Evolutionary conservation across 1,140 invertebrate species (phyloP), one percentile per base, ranked within the genome.

Genomic region (Rhagoletis zephyria): DNA sequence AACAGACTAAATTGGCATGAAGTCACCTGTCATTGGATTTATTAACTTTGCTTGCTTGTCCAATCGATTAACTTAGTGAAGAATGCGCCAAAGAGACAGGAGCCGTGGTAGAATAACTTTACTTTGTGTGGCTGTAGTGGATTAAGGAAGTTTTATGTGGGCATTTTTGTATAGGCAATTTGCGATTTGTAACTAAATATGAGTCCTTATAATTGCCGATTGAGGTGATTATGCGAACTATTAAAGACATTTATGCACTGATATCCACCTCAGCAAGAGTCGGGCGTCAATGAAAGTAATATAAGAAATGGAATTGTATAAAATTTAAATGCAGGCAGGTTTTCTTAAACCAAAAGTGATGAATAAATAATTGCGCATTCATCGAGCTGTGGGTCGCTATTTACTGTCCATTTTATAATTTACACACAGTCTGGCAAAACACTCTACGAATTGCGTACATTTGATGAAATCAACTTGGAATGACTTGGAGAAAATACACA

Each of bases 11-110:
- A 81, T 81, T 81, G 74, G 48, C 74, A 48, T 81, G 74, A 81
- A 81, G 74, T 81, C 74, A 81, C 74, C 74, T 81, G 74, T 81
- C 74, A 81, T 81, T 51, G 51, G 74, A 81, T 81, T 81, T 81
- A 81, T 81, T 81, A 51, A 81, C 48, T 81, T 81, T 56, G 48
- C 30, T 81, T 81, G 48, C 16, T 30, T 81, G 48, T 56, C 48
- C 45, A 81, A 51, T 81, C 74, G 74, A 81, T 81, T 81, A 14
- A 81, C 48, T 81, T 81, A 30, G 74, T 48, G 48, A 51, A 59
- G 48, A 59, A 81, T 81, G 74, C 74, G 5, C n/a, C 19, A 81
- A 81, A 48, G 6, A 51, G 51, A 56, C 48, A 7, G 48, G 16
- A 63, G 61, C 10, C 10, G 5, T 30, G 16, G 16, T 4, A 63